phyloP scores from a whole-genome alignment of 64 coral and sea anemone species.

The Porites australiensis region DNA sequence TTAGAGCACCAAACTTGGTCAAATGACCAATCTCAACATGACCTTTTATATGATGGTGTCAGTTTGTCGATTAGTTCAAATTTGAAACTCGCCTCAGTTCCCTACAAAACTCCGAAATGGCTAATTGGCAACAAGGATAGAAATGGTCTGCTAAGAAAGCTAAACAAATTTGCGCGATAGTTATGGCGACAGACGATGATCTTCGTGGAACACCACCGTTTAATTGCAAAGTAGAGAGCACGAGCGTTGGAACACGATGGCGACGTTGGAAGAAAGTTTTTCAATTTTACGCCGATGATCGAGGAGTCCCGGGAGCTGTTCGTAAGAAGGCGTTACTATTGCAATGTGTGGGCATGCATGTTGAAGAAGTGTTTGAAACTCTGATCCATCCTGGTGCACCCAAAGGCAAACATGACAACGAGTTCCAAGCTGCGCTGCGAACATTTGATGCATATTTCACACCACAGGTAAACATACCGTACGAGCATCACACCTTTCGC shows the following conservation, averaged over 20 bases:
- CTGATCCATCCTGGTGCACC: conserved; percentile 24
- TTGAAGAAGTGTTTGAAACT: conserved; percentile 63
- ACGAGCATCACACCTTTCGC: conserved; percentile 36
- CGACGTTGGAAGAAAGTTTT: conserved; percentile 11
- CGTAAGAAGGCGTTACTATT: conserved; percentile 22
- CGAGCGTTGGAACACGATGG: conserved; percentile 8
- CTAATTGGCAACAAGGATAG: too few species aligned
- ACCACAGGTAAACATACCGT: conserved; percentile 49
- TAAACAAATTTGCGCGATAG: not conserved
- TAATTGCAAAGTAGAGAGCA: conserved; percentile 14
- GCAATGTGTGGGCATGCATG: conserved; percentile 48
- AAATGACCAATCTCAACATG: too few species aligned
- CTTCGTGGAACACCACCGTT: not conserved
- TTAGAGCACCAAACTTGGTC: too few species aligned
- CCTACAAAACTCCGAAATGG: too few species aligned
- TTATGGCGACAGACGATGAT: conserved; percentile 2
- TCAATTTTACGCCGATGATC: conserved; percentile 33
- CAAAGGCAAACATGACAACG: not conserved
- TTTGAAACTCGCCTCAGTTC: too few species aligned
- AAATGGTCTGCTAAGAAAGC: too few species aligned
- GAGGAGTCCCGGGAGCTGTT: not conserved
- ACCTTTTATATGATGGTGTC: too few species aligned
- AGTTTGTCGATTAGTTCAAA: too few species aligned
- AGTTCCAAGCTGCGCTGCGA: conserved; percentile 26
- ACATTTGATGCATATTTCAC: too few species aligned